Percentiles rank a stretch among this genome's conserved stretches.
phyloP scores from a whole-genome alignment of 2,888 invertebrate genomes.

The Drosophila cracens region DNA sequence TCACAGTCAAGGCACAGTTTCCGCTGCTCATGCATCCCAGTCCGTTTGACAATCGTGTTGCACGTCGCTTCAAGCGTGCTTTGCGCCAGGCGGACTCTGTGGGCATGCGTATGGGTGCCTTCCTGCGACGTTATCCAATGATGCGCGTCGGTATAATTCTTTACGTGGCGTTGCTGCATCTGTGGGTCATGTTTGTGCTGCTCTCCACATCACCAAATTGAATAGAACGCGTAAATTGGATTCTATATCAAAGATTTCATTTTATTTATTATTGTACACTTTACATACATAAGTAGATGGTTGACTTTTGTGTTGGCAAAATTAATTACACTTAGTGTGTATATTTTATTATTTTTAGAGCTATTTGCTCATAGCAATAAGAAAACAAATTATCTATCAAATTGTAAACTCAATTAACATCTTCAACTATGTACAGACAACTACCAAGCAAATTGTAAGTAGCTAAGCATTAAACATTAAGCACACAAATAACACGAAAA shows the following conservation, averaged over 20 bases:
- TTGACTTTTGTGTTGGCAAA: constrained; percentile 37
- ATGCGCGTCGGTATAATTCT: constrained; percentile 92
- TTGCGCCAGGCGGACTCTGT: constrained; percentile 91
- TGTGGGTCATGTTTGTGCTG: constrained; percentile 93
- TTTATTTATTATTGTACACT: constrained; percentile 51
- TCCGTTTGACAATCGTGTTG: constrained; percentile 91
- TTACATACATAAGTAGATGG: constrained; percentile 55
- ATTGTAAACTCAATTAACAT: constrained; percentile 67
- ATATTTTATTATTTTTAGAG: constrained; percentile 28
- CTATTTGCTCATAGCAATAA: constrained; percentile 16
- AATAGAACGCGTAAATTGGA: constrained; percentile 37
- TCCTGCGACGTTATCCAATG: constrained; percentile 92
- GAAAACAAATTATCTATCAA: constrained; percentile 35
- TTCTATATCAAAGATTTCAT: constrained; percentile 53
- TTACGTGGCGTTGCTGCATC: constrained; percentile 93
- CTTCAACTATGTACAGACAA: constrained; percentile 63
- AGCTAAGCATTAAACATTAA: constrained; percentile 53
- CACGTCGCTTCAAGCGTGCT: constrained; percentile 91
- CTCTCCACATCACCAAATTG: constrained; percentile 87
- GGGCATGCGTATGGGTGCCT: constrained; percentile 91
- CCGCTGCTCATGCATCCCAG: constrained; percentile 90
- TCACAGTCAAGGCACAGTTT: constrained; percentile 88
- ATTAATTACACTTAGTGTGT: constrained; percentile 46
- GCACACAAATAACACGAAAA: constrained; percentile 71
- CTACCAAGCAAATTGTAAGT: constrained; percentile 46